Evolutionary conservation across 2,113 vertebrate genomes (phyloP), one percentile per base, ranked within the genome.

Genomic region (Peromyscus maniculatus): DNA sequence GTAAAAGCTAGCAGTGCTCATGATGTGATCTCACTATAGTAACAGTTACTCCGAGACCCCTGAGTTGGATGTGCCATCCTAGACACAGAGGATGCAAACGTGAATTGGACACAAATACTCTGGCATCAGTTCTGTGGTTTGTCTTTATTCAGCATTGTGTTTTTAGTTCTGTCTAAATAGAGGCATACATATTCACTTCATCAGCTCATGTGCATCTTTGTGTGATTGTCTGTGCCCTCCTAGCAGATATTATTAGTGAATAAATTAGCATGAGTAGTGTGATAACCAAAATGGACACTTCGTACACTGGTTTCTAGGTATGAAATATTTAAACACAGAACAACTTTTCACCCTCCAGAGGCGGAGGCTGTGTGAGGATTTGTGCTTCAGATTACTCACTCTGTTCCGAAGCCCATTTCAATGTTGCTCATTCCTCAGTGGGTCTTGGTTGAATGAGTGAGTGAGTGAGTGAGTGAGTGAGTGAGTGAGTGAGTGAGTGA

Each of bases 181-280:
- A 79, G 8, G 75, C 49, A 55, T 28, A 57, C 36, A 67, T 52
- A 83, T 49, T 67, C 43, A 69, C 19, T 79, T 84, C 57, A 69
- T 71, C 46, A 11, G n/a, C 39, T 31, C 16, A 19, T 92, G 66
- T 36, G 24, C 80, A 43, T 66, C 17, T 77, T 36, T 67, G 4
- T 59, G 36, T 67, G 69, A 66, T 88, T 55, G 26, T 33, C 24
- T 10, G 1, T 72, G 33, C 52, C 21, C 33, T 55, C 13, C 4
- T 31, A 89, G 52, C n/a, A 91, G 71, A n/a, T 92, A 92, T 64
- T 66, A 52, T 91, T 69, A 78, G 24, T 78, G 36, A 67, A 87
- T 82, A 86, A 82, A 49, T 89, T 71, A 78, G 52, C 12, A 6
- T 72, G 16, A 94, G 83, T 26, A 62, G n/a, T 31, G 33, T 74